Evolutionary conservation across 2,797 vertebrate genomes (phyloP).

Genomic region (Sebastes glaucus): DNA sequence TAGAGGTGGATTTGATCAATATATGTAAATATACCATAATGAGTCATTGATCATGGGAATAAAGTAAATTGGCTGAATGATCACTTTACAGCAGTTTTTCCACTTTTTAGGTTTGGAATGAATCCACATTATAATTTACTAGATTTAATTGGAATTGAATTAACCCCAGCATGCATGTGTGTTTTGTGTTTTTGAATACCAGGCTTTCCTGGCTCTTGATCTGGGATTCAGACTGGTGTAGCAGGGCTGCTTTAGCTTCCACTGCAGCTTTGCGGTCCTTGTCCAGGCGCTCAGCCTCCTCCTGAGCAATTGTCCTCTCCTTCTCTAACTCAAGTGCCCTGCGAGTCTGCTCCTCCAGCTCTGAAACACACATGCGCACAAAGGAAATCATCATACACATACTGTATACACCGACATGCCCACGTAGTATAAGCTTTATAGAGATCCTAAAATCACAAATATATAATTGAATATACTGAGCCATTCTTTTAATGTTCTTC

Average conservation of each 20-base stretch:
- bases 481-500: slow-evolving; percentile 25
- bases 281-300: slow-evolving; percentile 93
- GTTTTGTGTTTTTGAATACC: slow-evolving; percentile 72
- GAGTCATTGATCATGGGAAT: background rate
- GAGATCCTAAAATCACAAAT: slow-evolving; percentile 1
- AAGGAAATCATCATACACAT: background rate
- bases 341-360: slow-evolving; percentile 96
- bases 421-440: slow-evolving; percentile 1
- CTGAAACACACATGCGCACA: slow-evolving; percentile 71
- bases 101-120: background rate
- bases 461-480: background rate
- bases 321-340: slow-evolving; percentile 93
- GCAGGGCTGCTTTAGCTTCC: slow-evolving; percentile 90
- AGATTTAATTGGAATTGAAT: background rate
- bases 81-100: background rate
- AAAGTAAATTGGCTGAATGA: background rate
- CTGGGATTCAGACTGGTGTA: slow-evolving; percentile 90
- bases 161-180: background rate
- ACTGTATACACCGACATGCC: background rate
- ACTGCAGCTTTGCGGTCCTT: slow-evolving; percentile 90
- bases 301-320: slow-evolving; percentile 90
- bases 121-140: background rate
- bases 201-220: slow-evolving; percentile 92
- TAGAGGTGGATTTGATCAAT: background rate
- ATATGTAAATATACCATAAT: background rate